These are phyloP conservation scores for Lepidocyrtoides sp. DNA, from an alignment of 2,888 invertebrate species.

Conservation along the genomic window DNA sequence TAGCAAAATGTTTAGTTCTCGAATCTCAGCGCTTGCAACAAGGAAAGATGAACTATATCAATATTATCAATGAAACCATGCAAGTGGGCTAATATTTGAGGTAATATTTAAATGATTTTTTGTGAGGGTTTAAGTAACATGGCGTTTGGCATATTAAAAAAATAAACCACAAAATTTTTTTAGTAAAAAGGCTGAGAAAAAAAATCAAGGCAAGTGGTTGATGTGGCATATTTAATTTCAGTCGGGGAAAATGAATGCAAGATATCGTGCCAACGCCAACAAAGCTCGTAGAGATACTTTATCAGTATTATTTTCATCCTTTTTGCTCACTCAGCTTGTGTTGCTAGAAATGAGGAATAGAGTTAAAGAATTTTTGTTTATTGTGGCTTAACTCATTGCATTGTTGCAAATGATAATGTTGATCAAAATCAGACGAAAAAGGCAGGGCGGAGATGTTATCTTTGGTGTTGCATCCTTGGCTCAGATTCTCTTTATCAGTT, in stretches of 20 bases:
- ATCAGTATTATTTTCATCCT: background rate
- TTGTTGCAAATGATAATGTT: conserved; percentile 24
- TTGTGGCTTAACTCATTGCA: background rate
- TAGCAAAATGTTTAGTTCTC: background rate
- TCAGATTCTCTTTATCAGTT: background rate
- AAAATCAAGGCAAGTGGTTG: conserved; percentile 27
- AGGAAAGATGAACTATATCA: background rate
- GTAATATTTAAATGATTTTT: background rate
- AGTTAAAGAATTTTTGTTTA: conserved; percentile 13
- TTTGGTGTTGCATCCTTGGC: conserved; percentile 60
- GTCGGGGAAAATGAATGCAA: background rate
- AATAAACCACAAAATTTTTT: conserved; percentile 12
- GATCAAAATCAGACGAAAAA: conserved; percentile 52
- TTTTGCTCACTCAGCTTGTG: background rate
- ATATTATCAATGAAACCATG: background rate
- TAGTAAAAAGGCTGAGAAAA: conserved; percentile 1
- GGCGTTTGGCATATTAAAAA: too few relatives aligned
- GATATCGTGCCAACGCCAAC: conserved; percentile 32
- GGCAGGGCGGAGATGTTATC: conserved; percentile 52
- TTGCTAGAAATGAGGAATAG: conserved; percentile 4
- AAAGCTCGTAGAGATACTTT: background rate
- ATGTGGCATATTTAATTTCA: background rate
- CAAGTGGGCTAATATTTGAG: conserved; percentile 24
- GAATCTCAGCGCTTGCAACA: background rate
- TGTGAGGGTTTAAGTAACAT: conserved; percentile 28